Conservation (phyloP, 64 coral and sea anemone genomes). For the Montipora efflorescens region DNA sequence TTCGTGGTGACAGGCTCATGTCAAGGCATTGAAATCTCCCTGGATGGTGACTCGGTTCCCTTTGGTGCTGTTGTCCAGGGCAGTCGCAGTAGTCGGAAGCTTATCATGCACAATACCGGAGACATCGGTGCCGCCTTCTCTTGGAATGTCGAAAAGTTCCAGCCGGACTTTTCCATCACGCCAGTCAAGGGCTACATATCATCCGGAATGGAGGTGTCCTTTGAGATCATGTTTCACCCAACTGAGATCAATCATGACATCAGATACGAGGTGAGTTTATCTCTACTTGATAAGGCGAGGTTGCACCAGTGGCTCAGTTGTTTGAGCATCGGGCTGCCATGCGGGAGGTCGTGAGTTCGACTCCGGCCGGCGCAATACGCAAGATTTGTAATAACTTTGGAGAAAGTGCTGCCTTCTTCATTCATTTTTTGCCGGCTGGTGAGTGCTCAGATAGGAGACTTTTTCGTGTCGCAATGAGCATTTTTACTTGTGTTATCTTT, state of each 20-base stretch:
- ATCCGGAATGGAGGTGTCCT: constrained; percentile 93
- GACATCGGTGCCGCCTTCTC: constrained; percentile 94
- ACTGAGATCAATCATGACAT: constrained; percentile 88
- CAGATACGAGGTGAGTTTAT: constrained; percentile 81
- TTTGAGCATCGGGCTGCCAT: too few species aligned
- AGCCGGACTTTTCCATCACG: constrained; percentile 80
- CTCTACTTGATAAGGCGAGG: background rate
- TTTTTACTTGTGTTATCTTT: background rate
- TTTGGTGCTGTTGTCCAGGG: constrained; percentile 92
- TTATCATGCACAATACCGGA: constrained; percentile 97
- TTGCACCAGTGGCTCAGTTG: too few species aligned
- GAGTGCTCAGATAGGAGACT: too few species aligned
- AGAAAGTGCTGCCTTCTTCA: too few species aligned
- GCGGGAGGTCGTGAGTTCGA: too few species aligned
- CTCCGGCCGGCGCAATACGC: too few species aligned
- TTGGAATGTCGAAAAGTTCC: constrained; percentile 91
- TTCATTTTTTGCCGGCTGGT: too few species aligned
- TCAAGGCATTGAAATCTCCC: constrained; percentile 89
- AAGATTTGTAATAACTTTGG: too few species aligned
- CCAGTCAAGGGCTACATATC: constrained; percentile 94
- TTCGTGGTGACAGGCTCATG: constrained; percentile 94
- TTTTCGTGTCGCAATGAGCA: too few species aligned
- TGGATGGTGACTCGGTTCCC: constrained; percentile 93
- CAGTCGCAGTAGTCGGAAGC: constrained; percentile 85
- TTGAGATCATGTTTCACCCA: constrained; percentile 88